Percentiles rank a stretch among this genome's conserved stretches.
phyloP scores from a whole-genome alignment of 2,797 vertebrate species.

The Avahi laniger region DNA sequence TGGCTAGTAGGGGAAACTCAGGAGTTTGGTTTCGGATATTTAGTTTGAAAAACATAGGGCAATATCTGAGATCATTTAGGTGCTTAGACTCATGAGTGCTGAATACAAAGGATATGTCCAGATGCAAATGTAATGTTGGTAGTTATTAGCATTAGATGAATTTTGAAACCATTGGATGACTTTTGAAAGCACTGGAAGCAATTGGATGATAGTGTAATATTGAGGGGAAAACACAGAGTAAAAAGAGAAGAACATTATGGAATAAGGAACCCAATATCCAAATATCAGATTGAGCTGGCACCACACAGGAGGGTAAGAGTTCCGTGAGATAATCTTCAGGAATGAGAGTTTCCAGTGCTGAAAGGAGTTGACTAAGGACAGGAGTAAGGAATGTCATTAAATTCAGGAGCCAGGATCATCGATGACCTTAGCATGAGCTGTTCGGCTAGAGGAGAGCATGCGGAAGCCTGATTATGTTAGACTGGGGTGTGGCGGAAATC shows the following conservation, averaged over 20 bases:
- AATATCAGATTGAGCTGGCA: background rate
- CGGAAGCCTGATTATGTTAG: no score
- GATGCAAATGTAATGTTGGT: background rate
- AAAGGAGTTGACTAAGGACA: background rate
- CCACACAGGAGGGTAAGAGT: background rate
- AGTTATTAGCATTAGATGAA: background rate
- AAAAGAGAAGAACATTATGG: background rate
- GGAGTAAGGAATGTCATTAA: background rate
- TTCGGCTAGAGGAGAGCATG: no score
- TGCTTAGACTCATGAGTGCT: background rate
- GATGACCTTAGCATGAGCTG: background rate
- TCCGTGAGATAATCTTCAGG: fast-evolving
- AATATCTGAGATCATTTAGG: background rate
- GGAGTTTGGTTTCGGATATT: background rate
- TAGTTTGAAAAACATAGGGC: background rate
- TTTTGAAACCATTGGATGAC: background rate
- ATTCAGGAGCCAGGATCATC: background rate
- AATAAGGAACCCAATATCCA: background rate
- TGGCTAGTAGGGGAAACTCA: background rate
- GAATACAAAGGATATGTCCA: background rate
- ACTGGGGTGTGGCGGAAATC: background rate
- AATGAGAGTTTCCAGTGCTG: background rate
- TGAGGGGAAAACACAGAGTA: background rate
- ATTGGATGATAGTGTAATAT: background rate
- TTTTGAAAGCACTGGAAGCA: background rate